Percentiles rank a stretch among this genome's conserved stretches.
These are phyloP conservation scores for Philotrypesis tridentata DNA, from an alignment of 1,140 invertebrate genomes.

Conservation along the genomic window DNA sequence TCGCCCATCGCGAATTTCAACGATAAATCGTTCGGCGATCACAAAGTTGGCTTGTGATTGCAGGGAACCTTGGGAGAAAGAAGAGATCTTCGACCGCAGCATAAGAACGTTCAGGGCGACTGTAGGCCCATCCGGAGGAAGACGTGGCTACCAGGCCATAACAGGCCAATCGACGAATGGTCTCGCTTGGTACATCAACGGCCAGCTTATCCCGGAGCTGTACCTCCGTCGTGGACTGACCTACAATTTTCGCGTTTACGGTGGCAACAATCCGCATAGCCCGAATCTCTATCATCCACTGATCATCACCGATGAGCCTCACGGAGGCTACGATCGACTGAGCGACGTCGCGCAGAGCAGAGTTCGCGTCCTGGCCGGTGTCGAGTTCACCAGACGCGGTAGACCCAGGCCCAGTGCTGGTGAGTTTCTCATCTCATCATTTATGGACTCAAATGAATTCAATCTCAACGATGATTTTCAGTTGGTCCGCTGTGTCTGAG, in stretches of 20 bases:
- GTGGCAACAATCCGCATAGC: constrained; percentile 93
- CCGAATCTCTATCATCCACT: constrained; percentile 92
- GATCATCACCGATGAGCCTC: constrained; percentile 90
- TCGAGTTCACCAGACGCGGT: constrained; percentile 87
- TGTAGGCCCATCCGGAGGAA: constrained; percentile 87
- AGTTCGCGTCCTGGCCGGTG: constrained; percentile 88
- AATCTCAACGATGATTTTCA: constrained; percentile 57
- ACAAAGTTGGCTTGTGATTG: too few species aligned
- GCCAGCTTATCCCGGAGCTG: constrained; percentile 88
- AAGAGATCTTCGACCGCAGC: constrained; percentile 85
- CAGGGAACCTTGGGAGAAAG: constrained; percentile 82
- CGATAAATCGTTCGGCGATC: not conserved
- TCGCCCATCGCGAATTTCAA: not conserved
- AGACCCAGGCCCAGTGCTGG: constrained; percentile 84
- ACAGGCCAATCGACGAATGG: constrained; percentile 79
- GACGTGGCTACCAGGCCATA: constrained; percentile 84
- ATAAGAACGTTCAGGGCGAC: constrained; percentile 84
- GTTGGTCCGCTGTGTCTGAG: constrained; percentile 87
- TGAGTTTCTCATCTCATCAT: constrained; percentile 57
- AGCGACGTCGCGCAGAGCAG: constrained; percentile 82
- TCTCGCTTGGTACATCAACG: constrained; percentile 90
- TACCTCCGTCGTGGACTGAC: constrained; percentile 89
- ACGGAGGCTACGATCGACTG: constrained; percentile 86
- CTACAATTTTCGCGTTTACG: constrained; percentile 88
- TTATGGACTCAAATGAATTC: not conserved